These are phyloP conservation scores for Novumbra hubbsi DNA, from an alignment of 2,797 vertebrate genomes.

Conservation along the genomic window DNA sequence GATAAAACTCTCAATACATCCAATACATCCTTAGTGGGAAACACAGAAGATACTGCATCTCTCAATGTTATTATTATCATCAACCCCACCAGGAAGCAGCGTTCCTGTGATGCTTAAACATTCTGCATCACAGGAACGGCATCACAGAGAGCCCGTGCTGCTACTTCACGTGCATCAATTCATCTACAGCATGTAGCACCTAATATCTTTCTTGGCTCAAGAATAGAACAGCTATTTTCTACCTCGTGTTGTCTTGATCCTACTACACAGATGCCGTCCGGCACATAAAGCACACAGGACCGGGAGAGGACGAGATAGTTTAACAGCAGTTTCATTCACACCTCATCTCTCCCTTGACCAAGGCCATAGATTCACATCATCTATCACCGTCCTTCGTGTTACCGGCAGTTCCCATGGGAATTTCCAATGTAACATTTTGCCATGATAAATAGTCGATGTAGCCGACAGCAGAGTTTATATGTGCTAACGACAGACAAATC, in stretches of 20 bases:
- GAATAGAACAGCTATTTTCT: background rate
- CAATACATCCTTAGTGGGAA: background rate
- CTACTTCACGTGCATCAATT: background rate
- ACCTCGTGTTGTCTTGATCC: background rate
- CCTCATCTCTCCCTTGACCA: background rate
- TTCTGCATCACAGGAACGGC: no score
- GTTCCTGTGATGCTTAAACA: no score
- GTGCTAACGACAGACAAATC: background rate
- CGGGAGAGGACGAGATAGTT: background rate
- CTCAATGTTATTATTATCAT: no score
- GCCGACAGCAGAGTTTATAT: background rate
- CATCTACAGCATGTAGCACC: background rate
- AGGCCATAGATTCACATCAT: background rate
- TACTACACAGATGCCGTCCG: background rate
- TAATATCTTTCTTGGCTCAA: background rate
- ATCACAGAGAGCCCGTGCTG: background rate
- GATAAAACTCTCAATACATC: background rate
- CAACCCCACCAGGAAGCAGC: no score
- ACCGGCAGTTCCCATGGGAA: background rate
- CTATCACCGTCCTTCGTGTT: background rate
- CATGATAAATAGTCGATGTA: background rate
- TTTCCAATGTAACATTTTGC: background rate
- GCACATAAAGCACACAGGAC: background rate
- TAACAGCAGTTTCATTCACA: background rate
- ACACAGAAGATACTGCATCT: background rate